phyloP scores from a whole-genome alignment of 2,888 invertebrate species.

The Mylabris sibirica region DNA sequence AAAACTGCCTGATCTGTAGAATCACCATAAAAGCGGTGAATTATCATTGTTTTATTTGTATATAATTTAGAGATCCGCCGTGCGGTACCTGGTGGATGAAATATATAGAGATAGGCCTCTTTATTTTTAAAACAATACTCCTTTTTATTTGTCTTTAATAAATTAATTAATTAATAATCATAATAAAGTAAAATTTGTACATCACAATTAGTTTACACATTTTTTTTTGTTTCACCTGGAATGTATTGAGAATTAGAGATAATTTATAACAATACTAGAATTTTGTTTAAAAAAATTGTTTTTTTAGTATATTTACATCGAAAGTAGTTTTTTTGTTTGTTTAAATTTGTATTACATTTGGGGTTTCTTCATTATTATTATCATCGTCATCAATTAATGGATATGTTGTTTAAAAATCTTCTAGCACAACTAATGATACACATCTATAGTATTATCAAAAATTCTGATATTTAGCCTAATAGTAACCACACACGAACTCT shows the following conservation, averaged over 20 bases:
- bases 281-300: constrained; percentile 38
- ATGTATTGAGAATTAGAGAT: constrained; percentile 25
- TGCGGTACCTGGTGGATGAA: constrained; percentile 14
- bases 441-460: constrained; percentile 23
- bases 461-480: constrained; percentile 6
- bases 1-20: too few relatives aligned
- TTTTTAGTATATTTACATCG: constrained; percentile 39
- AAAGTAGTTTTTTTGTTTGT: constrained; percentile 26
- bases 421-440: constrained; percentile 31
- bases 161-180: constrained; percentile 29
- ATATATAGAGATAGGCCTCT: constrained; percentile 10
- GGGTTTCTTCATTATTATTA: constrained; percentile 4
- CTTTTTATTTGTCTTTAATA: constrained; percentile 21
- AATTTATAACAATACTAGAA: constrained; percentile 34
- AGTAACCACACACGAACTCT: constrained; percentile 33
- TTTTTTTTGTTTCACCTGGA: constrained; percentile 34
- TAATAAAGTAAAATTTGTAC: constrained; percentile 48
- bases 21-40: too few relatives aligned
- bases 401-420: constrained; percentile 41
- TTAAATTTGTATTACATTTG: constrained; percentile 36
- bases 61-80: constrained; percentile 16
- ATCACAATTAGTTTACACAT: constrained; percentile 48
- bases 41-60: too few relatives aligned
- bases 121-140: constrained; percentile 23
- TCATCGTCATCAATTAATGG: constrained; percentile 25